Conservation (phyloP, 2,888 invertebrate genomes). For the Rhamphomyia laevipes region DNA sequence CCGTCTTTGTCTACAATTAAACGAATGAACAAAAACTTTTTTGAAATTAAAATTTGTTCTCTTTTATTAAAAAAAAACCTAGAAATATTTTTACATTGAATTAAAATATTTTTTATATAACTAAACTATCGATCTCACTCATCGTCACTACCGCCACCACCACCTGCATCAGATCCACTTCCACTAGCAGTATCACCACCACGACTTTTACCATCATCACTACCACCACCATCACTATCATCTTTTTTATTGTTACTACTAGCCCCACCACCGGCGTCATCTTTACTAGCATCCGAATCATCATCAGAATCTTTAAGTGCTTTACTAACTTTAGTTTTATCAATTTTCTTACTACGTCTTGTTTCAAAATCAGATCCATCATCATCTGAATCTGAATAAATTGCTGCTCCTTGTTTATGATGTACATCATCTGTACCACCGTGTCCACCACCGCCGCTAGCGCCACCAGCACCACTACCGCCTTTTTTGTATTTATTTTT, state of each 20-base stretch:
- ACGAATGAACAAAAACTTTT: no score
- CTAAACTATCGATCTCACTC: no score
- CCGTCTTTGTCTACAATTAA: no score
- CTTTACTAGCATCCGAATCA: slow-evolving; percentile 28
- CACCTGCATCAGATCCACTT: slow-evolving; percentile 8
- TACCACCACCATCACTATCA: slow-evolving; percentile 18
- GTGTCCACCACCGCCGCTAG: slow-evolving; percentile 12
- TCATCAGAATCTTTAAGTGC: slow-evolving; percentile 71
- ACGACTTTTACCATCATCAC: slow-evolving; percentile 9
- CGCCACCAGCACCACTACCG: slow-evolving; percentile 14
- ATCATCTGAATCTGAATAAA: slow-evolving; percentile 78
- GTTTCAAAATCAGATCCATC: slow-evolving; percentile 70
- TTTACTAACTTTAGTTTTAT: slow-evolving; percentile 65
- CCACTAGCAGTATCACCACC: neutral
- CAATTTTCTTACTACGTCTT: slow-evolving; percentile 54
- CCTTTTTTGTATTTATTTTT: slow-evolving; percentile 86
- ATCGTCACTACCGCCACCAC: slow-evolving; percentile 7
- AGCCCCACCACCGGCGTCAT: slow-evolving; percentile 11
- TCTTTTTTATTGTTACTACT: slow-evolving; percentile 10
- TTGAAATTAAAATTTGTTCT: no score
- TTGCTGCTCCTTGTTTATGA: slow-evolving; percentile 41
- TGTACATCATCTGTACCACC: slow-evolving; percentile 2
- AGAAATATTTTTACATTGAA: no score
- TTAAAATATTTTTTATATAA: no score
- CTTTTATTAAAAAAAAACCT: no score